phyloP scores from a whole-genome alignment of 2,113 vertebrate genomes.

The Solea solea region DNA sequence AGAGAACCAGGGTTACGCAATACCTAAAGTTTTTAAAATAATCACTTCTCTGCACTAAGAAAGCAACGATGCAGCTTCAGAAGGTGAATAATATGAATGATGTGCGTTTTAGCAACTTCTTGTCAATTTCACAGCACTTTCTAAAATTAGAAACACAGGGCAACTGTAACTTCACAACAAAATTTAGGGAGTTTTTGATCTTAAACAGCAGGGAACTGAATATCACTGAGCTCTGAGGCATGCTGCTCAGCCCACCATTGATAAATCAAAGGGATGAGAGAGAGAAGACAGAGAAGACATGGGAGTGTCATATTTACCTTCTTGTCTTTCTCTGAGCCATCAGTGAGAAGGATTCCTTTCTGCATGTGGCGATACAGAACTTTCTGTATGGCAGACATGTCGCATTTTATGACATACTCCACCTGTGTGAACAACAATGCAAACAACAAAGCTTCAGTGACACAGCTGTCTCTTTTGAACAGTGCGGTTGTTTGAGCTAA shows the following conservation, averaged over 20 bases:
- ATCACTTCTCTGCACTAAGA: too few relatives aligned
- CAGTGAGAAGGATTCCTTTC: conserved; percentile 98
- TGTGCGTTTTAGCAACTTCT: too few relatives aligned
- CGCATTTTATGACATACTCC: conserved; percentile 97
- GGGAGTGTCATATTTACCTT: conserved; percentile 82
- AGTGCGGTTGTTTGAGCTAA: neutral
- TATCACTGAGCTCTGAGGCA: neutral
- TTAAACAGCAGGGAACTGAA: conserved; percentile 1
- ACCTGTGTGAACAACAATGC: conserved; percentile 79
- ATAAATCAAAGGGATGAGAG: neutral
- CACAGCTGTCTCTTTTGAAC: neutral
- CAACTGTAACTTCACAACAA: too few relatives aligned
- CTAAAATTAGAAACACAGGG: too few relatives aligned
- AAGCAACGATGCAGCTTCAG: too few relatives aligned
- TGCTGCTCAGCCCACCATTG: neutral
- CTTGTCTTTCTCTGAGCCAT: conserved; percentile 98
- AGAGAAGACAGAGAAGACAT: neutral
- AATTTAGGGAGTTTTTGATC: neutral
- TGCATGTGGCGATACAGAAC: conserved; percentile 98
- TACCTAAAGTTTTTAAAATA: too few relatives aligned
- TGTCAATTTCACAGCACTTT: too few relatives aligned
- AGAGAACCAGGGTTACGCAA: too few relatives aligned
- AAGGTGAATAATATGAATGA: too few relatives aligned
- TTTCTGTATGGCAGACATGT: conserved; percentile 99
- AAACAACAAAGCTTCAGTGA: neutral